Conservation (phyloP, 2,113 vertebrate genomes). For the Suricata suricatta region DNA sequence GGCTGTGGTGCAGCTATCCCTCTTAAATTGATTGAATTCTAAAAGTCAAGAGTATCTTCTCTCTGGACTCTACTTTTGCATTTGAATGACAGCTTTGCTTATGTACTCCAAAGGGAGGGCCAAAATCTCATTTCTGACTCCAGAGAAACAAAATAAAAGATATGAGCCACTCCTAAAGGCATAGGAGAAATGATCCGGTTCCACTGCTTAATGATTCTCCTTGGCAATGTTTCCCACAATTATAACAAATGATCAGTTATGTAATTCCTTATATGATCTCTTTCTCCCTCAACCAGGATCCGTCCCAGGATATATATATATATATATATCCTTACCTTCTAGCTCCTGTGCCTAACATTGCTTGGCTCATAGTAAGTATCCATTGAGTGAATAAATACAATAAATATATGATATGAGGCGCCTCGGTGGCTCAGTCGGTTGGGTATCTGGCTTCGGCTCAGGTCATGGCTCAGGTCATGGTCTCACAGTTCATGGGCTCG, state of each 20-base stretch:
- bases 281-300: background rate
- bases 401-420: background rate
- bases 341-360: background rate
- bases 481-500: too few species aligned
- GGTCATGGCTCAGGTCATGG: too few species aligned
- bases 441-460: too few species aligned
- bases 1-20: background rate
- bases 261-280: background rate
- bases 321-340: background rate
- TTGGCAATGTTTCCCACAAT: background rate
- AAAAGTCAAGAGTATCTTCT: background rate
- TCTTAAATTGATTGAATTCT: background rate
- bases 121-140: background rate
- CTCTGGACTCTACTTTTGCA: background rate
- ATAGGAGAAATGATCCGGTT: background rate
- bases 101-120: background rate
- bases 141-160: background rate
- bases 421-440: too few species aligned
- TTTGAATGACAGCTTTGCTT: background rate
- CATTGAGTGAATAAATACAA: background rate
- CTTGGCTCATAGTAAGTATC: background rate
- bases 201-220: background rate
- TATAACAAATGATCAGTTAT: background rate
- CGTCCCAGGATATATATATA: background rate
- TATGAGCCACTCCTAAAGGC: background rate